A percentile compares a stretch with the other conserved stretches of the same genome.
Conservation (phyloP, 2,113 vertebrate species). For the Epinephelus lanceolatus region DNA sequence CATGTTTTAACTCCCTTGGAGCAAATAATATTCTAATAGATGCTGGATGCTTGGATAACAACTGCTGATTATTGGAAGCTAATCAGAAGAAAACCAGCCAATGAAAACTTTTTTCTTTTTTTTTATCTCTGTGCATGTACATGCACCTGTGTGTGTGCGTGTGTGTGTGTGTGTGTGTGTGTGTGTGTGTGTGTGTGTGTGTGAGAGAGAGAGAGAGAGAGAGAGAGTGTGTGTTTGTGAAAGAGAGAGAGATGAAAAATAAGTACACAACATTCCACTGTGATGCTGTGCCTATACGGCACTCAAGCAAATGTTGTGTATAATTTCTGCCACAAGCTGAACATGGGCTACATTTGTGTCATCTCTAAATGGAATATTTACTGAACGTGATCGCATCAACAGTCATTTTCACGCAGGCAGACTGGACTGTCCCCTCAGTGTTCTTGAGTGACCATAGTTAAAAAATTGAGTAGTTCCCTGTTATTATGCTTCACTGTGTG, state of each 20-base stretch:
- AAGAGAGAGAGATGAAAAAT: background rate
- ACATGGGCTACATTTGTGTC: background rate
- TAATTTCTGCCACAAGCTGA: too few species aligned
- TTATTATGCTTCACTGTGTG: background rate
- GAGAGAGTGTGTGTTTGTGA: too few species aligned
- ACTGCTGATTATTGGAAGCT: background rate
- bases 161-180: background rate
- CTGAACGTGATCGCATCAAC: background rate
- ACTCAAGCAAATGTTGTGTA: background rate
- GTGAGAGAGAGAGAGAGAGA: too few species aligned
- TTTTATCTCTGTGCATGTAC: background rate
- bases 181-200: background rate
- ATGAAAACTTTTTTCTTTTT: background rate
- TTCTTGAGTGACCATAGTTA: background rate
- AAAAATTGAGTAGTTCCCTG: background rate
- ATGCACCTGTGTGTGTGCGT: too few species aligned
- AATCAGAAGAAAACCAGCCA: slow-evolving; percentile 2
- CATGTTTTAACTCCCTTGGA: slow-evolving; percentile 3
- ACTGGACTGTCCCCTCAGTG: background rate
- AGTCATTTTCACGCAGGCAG: too few species aligned
- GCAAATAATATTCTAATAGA: slow-evolving; percentile 1
- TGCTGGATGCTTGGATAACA: slow-evolving; percentile 4
- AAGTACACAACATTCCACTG: background rate
- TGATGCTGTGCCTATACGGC: background rate
- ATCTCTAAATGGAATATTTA: background rate